Evolutionary conservation across 2,113 vertebrate genomes (phyloP), one percentile per base, ranked within the genome.

Genomic region (Acrocephalus kingi): DNA sequence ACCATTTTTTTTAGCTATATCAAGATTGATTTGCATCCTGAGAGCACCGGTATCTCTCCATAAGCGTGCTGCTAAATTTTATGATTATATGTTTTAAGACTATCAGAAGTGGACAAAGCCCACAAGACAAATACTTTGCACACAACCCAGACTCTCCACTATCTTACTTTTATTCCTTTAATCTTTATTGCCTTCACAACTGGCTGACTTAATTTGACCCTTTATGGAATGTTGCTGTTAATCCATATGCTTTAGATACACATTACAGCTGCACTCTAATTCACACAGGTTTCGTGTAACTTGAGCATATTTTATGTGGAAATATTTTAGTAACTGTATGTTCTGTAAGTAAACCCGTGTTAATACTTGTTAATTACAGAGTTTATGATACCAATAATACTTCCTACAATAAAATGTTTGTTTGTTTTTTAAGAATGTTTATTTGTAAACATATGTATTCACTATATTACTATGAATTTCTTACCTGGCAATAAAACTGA

Each of bases 391-490:
- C 97, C 98, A 98, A 97, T 98, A 98, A 98, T 98, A 98, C 97
- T 99, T 99, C 98, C 98, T 99, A 99, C 98, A 98, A 98, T 95
- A 98, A 98, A 98, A 98, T 98, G 97, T 98, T 98, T 98, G 97
- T 98, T 98, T 98, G 97, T 98, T 98, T 99, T 98, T 98, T 98
- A 98, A 98, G 97, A 98, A 98, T 98, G 98, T 98, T 99, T 98
- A 98, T 99, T 99, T 99, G 98, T 98, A 99, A 98, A 98, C 98
- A 98, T 98, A 98, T 98, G 98, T 99, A 98, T 98, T 98, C 98
- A 99, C 98, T 99, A 99, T 99, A 99, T 99, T 99, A 99, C 98
- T 99, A 98, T 98, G 96, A 99, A 98, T 99, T 99, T 99, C 99
- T 99, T 99, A 99, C 98, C 98, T 99, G 99, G 99, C 98, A 99